A percentile compares a stretch with the other conserved stretches of the same genome.
phyloP scores from a whole-genome alignment of 2,113 vertebrate genomes.

The Ptyas mucosa region DNA sequence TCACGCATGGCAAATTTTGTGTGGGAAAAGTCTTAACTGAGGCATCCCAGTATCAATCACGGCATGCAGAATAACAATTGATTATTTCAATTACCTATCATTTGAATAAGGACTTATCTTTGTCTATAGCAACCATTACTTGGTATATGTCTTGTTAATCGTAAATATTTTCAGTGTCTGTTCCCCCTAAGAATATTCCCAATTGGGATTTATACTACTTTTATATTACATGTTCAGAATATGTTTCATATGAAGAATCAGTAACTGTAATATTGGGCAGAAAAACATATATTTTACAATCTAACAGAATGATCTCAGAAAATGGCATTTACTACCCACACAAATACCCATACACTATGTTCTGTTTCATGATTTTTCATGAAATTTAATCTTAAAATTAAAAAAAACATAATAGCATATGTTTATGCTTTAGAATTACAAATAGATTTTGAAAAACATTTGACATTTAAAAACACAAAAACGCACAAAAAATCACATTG shows the following conservation, averaged over 20 bases:
- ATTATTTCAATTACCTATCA: slow-evolving; percentile 29
- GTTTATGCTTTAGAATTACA: not conserved
- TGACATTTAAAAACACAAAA: not conserved
- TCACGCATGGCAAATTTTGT: slow-evolving; percentile 41
- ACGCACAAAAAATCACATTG: not conserved
- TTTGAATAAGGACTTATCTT: slow-evolving; percentile 27
- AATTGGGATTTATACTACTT: not conserved
- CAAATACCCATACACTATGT: not conserved
- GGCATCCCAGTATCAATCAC: slow-evolving; percentile 60
- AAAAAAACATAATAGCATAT: not conserved
- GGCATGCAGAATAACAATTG: slow-evolving; percentile 51
- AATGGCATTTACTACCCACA: not conserved
- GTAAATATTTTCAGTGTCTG: not conserved
- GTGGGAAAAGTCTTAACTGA: slow-evolving; percentile 37
- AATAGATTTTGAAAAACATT: not conserved
- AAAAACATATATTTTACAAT: not conserved
- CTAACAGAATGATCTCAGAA: not conserved
- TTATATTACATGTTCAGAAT: slow-evolving; percentile 27
- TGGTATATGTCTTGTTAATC: not conserved
- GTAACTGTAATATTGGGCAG: not conserved
- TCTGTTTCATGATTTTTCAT: slow-evolving; percentile 20
- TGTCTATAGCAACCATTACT: not conserved
- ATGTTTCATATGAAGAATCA: not conserved
- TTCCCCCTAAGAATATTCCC: not conserved
- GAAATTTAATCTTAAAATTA: not conserved